Evolutionary conservation across 2,888 invertebrate genomes (phyloP), one percentile per base, ranked within the genome.

Genomic region (Pachydiplax longipennis): DNA sequence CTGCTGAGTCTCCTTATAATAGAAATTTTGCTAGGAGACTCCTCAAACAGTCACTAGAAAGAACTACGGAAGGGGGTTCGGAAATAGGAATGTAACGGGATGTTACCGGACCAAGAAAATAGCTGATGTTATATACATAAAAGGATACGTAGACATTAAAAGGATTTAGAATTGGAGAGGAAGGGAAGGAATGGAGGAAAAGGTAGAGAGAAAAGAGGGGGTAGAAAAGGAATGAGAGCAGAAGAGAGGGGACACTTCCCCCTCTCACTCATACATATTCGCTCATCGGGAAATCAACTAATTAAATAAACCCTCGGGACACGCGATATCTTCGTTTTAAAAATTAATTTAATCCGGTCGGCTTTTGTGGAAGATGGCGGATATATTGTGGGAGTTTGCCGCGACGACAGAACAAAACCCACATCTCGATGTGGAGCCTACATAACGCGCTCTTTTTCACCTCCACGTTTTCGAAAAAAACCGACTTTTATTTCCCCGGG

Each of bases 251-350:
- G 31, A 65, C 6, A 58, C 53, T 58, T 37, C 87, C 87, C 61
- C 22, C 58, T 37, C 22, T 61, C 37, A 22, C 37, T 40, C 87
- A 65, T 87, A 61, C 87, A 87, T 37, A 61, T 58, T 37, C 87
- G 61, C 87, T 87, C 87, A 87, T 87, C 87, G 87, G 87, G 87
- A 87, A 87, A 87, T 87, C 87, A 37, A 87, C 87, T 87, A 87
- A 87, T 87, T 87, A 87, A 87, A 87, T 87, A 87, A 87, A 65
- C 87, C 61, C 58, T 61, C 61, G 37, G 87, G 22, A 87, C 58
- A 83, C 83, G 53, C 61, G 87, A 61, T 87, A 87, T 87, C 61
- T 65, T 61, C 87, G 61, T 53, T 37, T 58, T n/a, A 87, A 61
- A 87, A 61, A 87, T 37, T 87, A 87, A 87, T 87, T 87, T 37